Percentiles rank a stretch among this genome's conserved stretches.
Evolutionary conservation across 2,888 invertebrate species (phyloP).

Genomic region (Megastigmus dorsalis): DNA sequence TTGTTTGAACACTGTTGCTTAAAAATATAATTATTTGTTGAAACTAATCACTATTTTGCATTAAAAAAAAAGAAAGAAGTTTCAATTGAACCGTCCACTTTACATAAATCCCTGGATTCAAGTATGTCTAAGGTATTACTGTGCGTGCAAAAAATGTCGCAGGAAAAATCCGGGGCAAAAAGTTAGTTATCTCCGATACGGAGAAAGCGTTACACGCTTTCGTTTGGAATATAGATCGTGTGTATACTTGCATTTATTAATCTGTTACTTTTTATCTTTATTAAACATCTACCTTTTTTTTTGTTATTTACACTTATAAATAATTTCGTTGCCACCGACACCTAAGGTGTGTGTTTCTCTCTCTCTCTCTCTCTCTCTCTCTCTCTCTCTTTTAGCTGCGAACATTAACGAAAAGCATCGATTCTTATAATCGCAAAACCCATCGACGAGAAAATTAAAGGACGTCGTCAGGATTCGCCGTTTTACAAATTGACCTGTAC

Average conservation of each 20-base stretch:
- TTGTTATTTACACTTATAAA: constrained; percentile 56
- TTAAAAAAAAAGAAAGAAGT: background rate
- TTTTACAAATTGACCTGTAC: constrained; percentile 51
- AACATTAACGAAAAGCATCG: constrained; percentile 52
- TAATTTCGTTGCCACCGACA: constrained; percentile 59
- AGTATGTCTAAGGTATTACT: too few relatives aligned
- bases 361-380: too few relatives aligned
- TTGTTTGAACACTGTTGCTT: background rate
- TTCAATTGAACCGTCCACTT: too few relatives aligned
- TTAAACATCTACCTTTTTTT: constrained; percentile 53
- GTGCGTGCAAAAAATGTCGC: background rate
- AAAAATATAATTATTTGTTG: constrained; percentile 7
- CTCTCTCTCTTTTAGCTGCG: constrained; percentile 45
- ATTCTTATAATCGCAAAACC: constrained; percentile 24
- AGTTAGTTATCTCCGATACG: constrained; percentile 53
- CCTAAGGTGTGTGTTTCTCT: constrained; percentile 51
- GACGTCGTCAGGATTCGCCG: constrained; percentile 5
- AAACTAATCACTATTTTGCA: too few relatives aligned
- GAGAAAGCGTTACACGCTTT: constrained; percentile 55
- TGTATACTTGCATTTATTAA: constrained; percentile 35
- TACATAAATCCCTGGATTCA: too few relatives aligned
- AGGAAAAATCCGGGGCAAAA: constrained; percentile 31
- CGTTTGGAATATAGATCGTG: constrained; percentile 38
- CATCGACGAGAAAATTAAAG: constrained; percentile 39
- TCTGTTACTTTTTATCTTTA: constrained; percentile 34